Evolutionary conservation across 2,888 invertebrate genomes (phyloP).

Genomic region (Melinopterus prodromus): DNA sequence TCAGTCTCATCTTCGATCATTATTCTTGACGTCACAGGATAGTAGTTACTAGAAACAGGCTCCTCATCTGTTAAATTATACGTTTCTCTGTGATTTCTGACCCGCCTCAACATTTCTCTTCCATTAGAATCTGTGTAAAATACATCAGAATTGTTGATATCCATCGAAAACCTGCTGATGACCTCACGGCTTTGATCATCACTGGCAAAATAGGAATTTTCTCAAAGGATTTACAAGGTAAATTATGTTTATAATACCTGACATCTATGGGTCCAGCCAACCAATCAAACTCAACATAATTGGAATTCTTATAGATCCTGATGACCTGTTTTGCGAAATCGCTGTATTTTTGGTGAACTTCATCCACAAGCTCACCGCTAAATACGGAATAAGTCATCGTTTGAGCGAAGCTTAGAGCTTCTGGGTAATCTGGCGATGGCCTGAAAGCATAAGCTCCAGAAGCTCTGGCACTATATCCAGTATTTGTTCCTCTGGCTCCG

Average conservation of each 20-base stretch:
- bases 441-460: constrained; percentile 94
- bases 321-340: constrained; percentile 77
- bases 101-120: constrained; percentile 78
- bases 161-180: constrained; percentile 73
- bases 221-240: not conserved
- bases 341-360: constrained; percentile 71
- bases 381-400: constrained; percentile 46
- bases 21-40: constrained; percentile 85
- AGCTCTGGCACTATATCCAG: constrained; percentile 61
- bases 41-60: constrained; percentile 85
- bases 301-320: constrained; percentile 69
- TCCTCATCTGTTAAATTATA: constrained; percentile 75
- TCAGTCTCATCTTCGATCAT: constrained; percentile 64
- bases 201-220: constrained; percentile 52
- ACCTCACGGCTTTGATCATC: constrained; percentile 79
- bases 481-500: constrained; percentile 65
- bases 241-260: constrained; percentile 52
- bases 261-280: constrained; percentile 70
- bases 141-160: constrained; percentile 66
- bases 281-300: constrained; percentile 76
- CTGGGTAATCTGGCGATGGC: constrained; percentile 58
- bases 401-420: not conserved
- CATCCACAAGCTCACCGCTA: constrained; percentile 62
- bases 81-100: constrained; percentile 72
- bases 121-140: constrained; percentile 96